Base-by-base conservation (phyloP, 2,888 invertebrate species). In the Euclidia mi region DNA sequence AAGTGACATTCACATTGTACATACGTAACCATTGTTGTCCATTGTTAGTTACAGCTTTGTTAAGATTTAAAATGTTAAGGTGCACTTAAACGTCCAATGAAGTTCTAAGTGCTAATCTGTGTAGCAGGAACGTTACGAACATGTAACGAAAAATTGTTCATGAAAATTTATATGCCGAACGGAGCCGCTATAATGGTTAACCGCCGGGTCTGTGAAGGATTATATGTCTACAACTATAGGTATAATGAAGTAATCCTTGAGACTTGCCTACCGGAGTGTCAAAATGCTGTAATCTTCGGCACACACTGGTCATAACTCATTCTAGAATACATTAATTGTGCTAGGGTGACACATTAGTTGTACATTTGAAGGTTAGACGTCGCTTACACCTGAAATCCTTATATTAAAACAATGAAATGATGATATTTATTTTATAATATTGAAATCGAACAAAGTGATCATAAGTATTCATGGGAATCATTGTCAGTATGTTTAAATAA, bases 301-400 rank as follows among this genome's bases (percentile, higher is more conserved):
- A 73, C 71, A 74, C 62, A 59, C 65, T 56, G 46, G 10, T 62
- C 64, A 72, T 81, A 69, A 72, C 63, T 81, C 78, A 78, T 62
- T 56, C 56, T 55, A 25, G 46, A 64, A 67, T 63, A 69, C 73
- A 81, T 81, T 73, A 71, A 79, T 81, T 76, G 73, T 60, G 25
- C 28, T 49, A 44, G 53, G 61, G 38, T 64, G 55, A 67, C 59
- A 68, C 43, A 49, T 56, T 44, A 64, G 59, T 65, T 52, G 46
- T 38, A 45, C 52, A 50, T 37, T 45, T 48, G 31, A 50, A 56
- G 56, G 45, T 48, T 48, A n/a, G 37, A 46, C 34, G 32, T 35
- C 28, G 32, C 42, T 49, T 48, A 29, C 34, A 42, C 45, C 20
- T 38, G 45, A 41, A 37, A 11, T 45, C 4, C 20, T 2, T 40